Base-by-base conservation (phyloP, 1,140 invertebrate genomes). In the Lucilia sericata region DNA sequence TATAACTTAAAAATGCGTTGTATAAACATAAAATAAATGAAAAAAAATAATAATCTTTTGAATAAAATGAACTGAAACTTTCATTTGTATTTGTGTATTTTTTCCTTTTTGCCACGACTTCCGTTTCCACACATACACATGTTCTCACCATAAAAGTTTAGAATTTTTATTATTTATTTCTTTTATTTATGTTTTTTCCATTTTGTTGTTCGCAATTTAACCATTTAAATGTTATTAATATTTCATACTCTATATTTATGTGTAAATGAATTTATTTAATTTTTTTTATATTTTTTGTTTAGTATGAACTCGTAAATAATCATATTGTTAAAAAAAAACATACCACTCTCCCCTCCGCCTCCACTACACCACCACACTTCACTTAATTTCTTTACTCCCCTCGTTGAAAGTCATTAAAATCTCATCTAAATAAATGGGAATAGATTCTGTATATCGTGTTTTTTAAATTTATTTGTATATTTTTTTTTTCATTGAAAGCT, bases 11-110 rank as follows among this genome's bases (percentile, higher is more conserved):
- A n/a, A 60, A 60, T 60, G 14, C 55, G n/a, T n/a, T 60, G n/a
- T 60, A 3, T 60, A 60, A 60, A 60, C 14, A n/a, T 60, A n/a
- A n/a, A 60, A 17, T 60, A n/a, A 60, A n/a, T 60, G 13, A 17
- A 60, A 60, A n/a, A 60, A n/a, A 60, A 70, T 25, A 70, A 70
- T 19, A n/a, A 70, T 21, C 1, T 25, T 70, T 19, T 25, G 25
- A 70, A 21, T n/a, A 70, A 70, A 70, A 70, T 70, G n/a, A 70
- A 70, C 65, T 70, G 65, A 70, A 70, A 70, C 65, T 70, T 70
- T 70, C 65, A 70, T 70, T 70, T 70, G 65, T 70, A 25, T 70
- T 70, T 25, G 65, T 70, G n/a, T 70, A 70, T 21, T 21, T 55
- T 17, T 17, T 55, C 1, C 3, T 55, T 55, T 42, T 42, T 42